phyloP scores from a whole-genome alignment of 2,888 invertebrate species.

The Patella pellucida region DNA sequence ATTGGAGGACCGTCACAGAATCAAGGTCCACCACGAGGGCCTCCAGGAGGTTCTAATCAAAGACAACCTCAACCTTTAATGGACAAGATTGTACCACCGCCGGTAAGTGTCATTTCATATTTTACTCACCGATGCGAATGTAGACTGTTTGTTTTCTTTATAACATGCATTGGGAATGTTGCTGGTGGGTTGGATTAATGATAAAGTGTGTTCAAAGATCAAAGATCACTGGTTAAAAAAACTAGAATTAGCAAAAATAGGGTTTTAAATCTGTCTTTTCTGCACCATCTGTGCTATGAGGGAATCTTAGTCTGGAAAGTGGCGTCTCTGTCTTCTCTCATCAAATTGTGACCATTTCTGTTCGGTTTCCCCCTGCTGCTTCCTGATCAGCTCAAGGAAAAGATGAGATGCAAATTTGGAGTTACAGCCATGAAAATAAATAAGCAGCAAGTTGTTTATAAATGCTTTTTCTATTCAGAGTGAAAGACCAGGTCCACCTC shows the following conservation, averaged over 20 bases:
- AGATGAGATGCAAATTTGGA: neutral
- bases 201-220: no score
- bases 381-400: no score
- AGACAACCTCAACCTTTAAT: constrained; percentile 11
- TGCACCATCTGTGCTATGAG: no score
- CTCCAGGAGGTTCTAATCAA: constrained; percentile 15
- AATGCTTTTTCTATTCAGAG: neutral
- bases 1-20: neutral
- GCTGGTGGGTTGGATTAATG: no score
- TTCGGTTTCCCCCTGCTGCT: neutral
- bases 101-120: neutral
- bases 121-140: no score
- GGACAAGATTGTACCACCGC: constrained; percentile 7
- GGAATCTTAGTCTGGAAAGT: no score
- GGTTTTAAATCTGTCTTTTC: no score
- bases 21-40: neutral
- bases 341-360: neutral
- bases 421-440: neutral
- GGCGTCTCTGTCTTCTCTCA: no score
- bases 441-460: neutral
- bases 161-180: no score
- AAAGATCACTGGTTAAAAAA: no score
- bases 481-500: constrained; percentile 33
- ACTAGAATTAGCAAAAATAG: no score
- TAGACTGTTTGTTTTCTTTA: no score